Percentiles rank a stretch among this genome's conserved stretches.
Conservation (phyloP, 2,888 invertebrate genomes). For the Pandemis cinnamomeana region DNA sequence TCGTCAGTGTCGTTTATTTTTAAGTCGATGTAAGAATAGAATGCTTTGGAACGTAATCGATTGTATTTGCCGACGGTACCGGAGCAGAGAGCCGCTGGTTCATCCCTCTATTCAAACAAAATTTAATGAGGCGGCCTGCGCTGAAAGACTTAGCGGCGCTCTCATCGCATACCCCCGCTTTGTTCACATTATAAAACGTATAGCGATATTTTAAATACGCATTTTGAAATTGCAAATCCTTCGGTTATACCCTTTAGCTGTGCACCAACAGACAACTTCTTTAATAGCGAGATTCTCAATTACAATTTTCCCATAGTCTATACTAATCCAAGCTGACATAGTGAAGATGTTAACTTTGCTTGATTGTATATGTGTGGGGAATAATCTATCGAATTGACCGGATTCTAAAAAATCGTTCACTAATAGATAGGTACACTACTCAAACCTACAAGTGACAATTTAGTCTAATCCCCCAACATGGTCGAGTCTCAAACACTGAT, state of each 20-base stretch:
- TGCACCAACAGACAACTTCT: neutral
- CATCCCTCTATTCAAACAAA: slow-evolving; percentile 82
- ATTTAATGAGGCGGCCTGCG: slow-evolving; percentile 78
- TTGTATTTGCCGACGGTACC: slow-evolving; percentile 54
- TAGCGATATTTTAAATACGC: slow-evolving; percentile 11
- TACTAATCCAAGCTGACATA: no score
- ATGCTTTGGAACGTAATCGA: slow-evolving; percentile 18
- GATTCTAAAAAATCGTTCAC: no score
- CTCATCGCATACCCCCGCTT: slow-evolving; percentile 7
- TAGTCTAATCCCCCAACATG: no score
- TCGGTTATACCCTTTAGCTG: neutral
- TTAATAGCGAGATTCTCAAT: no score
- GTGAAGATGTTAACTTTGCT: no score
- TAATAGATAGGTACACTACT: no score
- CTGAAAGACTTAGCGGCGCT: slow-evolving; percentile 46
- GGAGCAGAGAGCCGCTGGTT: slow-evolving; percentile 55
- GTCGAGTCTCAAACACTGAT: no score
- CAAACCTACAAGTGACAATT: no score
- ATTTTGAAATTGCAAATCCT: neutral
- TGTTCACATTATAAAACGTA: slow-evolving; percentile 14
- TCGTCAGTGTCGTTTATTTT: neutral
- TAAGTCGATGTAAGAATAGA: slow-evolving; percentile 7
- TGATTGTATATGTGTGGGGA: no score
- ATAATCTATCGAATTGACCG: no score
- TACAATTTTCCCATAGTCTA: no score